Conservation (phyloP, 2,113 vertebrate species). For the Cisticola juncidis region DNA sequence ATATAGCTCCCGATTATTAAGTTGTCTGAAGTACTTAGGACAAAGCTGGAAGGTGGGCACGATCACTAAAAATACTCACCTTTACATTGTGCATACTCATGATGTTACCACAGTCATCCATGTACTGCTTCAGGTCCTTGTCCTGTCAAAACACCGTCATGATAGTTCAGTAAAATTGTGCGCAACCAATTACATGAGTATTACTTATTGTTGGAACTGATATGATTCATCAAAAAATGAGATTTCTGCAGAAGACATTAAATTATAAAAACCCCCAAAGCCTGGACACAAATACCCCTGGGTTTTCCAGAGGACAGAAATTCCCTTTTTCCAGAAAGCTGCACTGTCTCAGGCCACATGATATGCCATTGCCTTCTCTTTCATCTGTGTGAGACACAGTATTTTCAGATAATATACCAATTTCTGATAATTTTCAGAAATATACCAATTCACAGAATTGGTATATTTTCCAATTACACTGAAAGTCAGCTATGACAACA, state of each 20-base stretch:
- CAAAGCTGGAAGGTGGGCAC: background rate
- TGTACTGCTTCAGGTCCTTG: slow-evolving; percentile 99
- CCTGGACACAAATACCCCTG: background rate
- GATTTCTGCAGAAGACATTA: background rate
- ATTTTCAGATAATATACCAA: too few species aligned
- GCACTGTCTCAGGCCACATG: background rate
- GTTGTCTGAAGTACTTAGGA: background rate
- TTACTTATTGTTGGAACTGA: background rate
- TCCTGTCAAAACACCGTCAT: slow-evolving; percentile 78
- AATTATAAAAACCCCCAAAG: rapidly evolving
- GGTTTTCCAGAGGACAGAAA: background rate
- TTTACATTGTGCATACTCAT: slow-evolving; percentile 99
- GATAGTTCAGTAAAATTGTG: background rate
- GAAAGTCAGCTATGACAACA: background rate
- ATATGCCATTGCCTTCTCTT: background rate
- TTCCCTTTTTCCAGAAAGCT: background rate
- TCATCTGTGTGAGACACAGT: background rate
- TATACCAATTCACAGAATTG: too few species aligned
- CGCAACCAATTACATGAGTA: background rate
- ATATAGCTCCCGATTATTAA: background rate
- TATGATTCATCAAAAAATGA: background rate
- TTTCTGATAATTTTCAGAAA: too few species aligned
- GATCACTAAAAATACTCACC: slow-evolving; percentile 68
- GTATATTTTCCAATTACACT: background rate
- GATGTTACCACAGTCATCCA: slow-evolving; percentile 99